Evolutionary conservation across 2,113 vertebrate species (phyloP), one percentile per base, ranked within the genome.

Genomic region (Cavia porcellus): DNA sequence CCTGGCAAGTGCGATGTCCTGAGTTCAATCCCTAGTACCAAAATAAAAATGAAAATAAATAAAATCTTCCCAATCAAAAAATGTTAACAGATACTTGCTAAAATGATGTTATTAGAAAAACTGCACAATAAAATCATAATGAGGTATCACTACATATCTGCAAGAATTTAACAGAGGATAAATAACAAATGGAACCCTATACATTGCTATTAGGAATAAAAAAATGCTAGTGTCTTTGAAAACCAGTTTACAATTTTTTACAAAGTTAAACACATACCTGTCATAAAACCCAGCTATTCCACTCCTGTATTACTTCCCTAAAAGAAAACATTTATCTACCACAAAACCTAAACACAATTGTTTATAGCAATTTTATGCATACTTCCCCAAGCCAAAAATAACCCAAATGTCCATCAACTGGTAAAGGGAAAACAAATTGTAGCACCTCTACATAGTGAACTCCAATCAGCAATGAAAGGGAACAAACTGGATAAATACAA

Each of bases 401-500:
- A 61, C 62, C n/a, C 50, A 91, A 94, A 89, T 52, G 12, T 17
- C 52, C 57, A 88, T 72, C 70, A 85, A 72, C 13, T 64, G 32
- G 52, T 64, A 47, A 92, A 68, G 24, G 28, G 28, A 80, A 50
- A 77, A 75, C 14, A 80, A 42, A 86, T 47, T 61, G 1, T 86
- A 72, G 52, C 70, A 86, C 11, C 55, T 57, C 57, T 42, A 79
- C 15, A 90, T 8, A 84, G 30, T 70, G 12, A 80, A 77, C 50
- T 93, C 79, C 79, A 92, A 38, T n/a, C 64, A 38, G n/a, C 62
- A 86, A 84, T 45, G 66, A 86, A 96, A 90, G 61, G 72, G 32
- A 89, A 50, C 32, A 89, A 94, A 90, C 47, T 91, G 59, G n/a
- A 96, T 90, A 94, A 75, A 90, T 64, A 14, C 42, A 84, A 75